Percentiles rank a stretch among this genome's conserved stretches.
Evolutionary conservation across 2,113 vertebrate species (phyloP).

Genomic region (Callipepla californica): DNA sequence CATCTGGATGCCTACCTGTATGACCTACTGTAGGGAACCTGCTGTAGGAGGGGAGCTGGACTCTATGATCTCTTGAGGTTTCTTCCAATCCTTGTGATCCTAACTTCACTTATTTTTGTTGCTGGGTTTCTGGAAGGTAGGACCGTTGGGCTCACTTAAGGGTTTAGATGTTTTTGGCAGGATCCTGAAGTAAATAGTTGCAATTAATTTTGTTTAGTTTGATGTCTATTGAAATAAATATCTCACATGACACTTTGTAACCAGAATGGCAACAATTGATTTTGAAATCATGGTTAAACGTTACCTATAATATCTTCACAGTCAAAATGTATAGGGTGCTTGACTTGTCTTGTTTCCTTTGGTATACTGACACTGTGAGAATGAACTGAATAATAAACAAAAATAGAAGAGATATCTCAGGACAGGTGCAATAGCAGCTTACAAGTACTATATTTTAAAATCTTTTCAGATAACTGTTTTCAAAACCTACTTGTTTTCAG

Average conservation of each 20-base stretch:
- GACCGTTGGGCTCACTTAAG: background rate
- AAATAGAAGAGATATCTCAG: background rate
- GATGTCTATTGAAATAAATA: background rate
- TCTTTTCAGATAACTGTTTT: slow-evolving; percentile 1
- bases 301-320: background rate
- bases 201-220: background rate
- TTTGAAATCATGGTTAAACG: background rate
- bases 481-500: background rate
- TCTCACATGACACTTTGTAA: background rate
- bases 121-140: background rate
- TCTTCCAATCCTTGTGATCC: too few species aligned
- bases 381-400: background rate
- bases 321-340: background rate
- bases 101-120: background rate
- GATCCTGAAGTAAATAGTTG: background rate
- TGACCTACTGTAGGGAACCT: too few species aligned
- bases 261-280: background rate
- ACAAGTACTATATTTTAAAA: background rate
- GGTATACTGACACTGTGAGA: background rate
- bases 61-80: too few species aligned
- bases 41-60: too few species aligned
- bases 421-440: background rate
- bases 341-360: background rate
- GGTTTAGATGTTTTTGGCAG: background rate
- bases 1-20: too few species aligned